Conservation (phyloP, 2,888 invertebrate species). For the Ophion ellenae region DNA sequence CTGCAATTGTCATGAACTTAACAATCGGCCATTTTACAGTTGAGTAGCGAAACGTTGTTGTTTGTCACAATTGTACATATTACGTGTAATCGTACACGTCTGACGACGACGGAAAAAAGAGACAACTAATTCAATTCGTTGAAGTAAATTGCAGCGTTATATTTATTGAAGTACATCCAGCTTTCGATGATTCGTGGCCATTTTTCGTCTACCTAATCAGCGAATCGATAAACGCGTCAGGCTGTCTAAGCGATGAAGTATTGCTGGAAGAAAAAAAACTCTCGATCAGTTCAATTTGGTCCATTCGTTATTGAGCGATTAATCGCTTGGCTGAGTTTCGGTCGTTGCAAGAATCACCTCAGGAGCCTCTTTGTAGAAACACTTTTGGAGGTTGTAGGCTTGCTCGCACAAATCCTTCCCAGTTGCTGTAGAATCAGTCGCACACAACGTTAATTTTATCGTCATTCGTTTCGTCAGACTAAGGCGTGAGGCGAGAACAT, state of each 20-base stretch:
- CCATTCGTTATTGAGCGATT: constrained; percentile 6
- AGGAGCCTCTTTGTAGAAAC: constrained; percentile 76
- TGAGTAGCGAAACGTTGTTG: constrained; percentile 21
- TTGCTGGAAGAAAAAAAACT: constrained; percentile 62
- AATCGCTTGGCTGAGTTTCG: not conserved
- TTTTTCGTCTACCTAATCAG: not conserved
- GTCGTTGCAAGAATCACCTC: constrained; percentile 68
- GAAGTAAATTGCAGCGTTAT: constrained; percentile 15
- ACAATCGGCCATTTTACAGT: constrained; percentile 14
- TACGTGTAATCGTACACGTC: constrained; percentile 44
- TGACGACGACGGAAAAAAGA: constrained; percentile 1
- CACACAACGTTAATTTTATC: constrained; percentile 4
- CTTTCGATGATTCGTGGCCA: constrained; percentile 7
- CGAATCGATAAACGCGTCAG: not conserved
- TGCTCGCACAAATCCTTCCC: constrained; percentile 75
- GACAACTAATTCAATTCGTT: constrained; percentile 10
- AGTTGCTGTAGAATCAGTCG: constrained; percentile 67
- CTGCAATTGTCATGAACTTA: not conserved
- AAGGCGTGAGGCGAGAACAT: not conserved
- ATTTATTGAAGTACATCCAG: constrained; percentile 52
- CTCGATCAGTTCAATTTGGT: not conserved
- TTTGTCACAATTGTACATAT: constrained; percentile 50
- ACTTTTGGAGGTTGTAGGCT: constrained; percentile 75
- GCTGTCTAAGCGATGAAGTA: constrained; percentile 68
- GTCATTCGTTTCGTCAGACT: not conserved